A percentile compares a stretch with the other conserved stretches of the same genome.
phyloP scores from a whole-genome alignment of 2,888 invertebrate genomes.

The Macropis europaea region DNA sequence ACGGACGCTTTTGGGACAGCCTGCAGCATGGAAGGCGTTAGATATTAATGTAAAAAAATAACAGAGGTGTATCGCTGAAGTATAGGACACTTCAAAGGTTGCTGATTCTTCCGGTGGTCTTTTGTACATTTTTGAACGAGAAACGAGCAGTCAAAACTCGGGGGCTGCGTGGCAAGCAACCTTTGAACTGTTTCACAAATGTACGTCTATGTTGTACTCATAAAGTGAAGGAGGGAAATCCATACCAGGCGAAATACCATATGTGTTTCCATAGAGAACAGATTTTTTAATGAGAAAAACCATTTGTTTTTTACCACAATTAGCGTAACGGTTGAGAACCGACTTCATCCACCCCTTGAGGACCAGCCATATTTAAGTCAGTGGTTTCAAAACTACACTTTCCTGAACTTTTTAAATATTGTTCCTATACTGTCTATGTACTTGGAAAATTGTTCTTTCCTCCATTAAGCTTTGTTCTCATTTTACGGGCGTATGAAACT shows the following conservation, averaged over 20 bases:
- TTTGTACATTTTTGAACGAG: slow-evolving; percentile 41
- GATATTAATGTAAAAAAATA: slow-evolving; percentile 10
- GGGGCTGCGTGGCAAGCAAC: background rate
- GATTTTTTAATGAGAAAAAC: slow-evolving; percentile 48
- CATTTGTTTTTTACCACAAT: slow-evolving; percentile 51
- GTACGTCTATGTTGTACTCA: slow-evolving; percentile 20
- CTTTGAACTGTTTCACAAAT: slow-evolving; percentile 22
- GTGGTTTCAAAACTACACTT: no score
- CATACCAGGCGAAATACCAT: slow-evolving; percentile 50
- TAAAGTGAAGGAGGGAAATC: slow-evolving; percentile 9
- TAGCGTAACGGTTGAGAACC: background rate
- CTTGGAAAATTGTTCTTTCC: no score
- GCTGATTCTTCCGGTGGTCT: background rate
- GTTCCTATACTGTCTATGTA: no score
- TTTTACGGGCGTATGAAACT: no score
- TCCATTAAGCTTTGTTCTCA: no score
- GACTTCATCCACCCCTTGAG: slow-evolving; percentile 1
- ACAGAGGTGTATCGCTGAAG: slow-evolving; percentile 1
- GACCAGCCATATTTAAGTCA: background rate
- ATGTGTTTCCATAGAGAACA: slow-evolving; percentile 47
- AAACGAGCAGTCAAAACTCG: slow-evolving; percentile 26
- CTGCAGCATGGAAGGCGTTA: slow-evolving; percentile 1
- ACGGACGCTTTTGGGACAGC: slow-evolving; percentile 1
- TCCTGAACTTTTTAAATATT: no score
- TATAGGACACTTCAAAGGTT: slow-evolving; percentile 26